Conservation (phyloP, 2,113 vertebrate species). For the Pogonocichla stellata region DNA sequence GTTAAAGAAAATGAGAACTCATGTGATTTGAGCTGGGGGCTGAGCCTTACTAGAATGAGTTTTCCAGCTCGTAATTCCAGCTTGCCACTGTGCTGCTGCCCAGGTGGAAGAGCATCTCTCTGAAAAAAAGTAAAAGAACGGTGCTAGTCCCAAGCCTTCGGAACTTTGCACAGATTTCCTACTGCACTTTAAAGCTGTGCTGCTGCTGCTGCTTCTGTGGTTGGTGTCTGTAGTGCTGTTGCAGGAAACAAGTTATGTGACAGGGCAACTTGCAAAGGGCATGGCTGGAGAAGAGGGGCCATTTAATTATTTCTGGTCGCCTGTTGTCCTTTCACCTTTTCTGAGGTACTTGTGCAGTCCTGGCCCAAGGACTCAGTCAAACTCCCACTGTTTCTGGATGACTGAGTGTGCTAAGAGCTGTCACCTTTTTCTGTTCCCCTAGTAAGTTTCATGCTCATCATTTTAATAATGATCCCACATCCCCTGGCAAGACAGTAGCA, state of each 20-base stretch:
- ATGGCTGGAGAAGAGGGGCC: background rate
- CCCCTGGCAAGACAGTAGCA: background rate
- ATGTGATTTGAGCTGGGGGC: background rate
- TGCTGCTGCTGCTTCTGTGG: background rate
- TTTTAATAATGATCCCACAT: background rate
- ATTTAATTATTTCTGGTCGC: background rate
- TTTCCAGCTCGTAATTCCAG: background rate
- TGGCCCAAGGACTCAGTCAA: background rate
- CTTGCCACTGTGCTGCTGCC: background rate
- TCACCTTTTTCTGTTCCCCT: background rate
- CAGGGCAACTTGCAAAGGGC: background rate
- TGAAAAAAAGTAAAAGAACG: background rate
- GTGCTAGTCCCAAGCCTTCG: background rate
- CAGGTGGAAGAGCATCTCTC: background rate
- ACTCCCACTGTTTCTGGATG: fast-evolving
- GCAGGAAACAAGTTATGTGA: background rate
- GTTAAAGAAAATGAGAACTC: background rate
- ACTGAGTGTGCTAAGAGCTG: background rate
- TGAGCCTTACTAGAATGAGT: background rate
- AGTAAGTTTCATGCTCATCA: background rate
- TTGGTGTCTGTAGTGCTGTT: background rate
- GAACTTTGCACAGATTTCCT: background rate
- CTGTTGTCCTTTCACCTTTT: background rate
- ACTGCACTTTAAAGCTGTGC: conserved; percentile 32
- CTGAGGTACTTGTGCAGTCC: background rate